Base-by-base conservation (phyloP, 2,888 invertebrate genomes). In the Pantelozetes paolii region DNA sequence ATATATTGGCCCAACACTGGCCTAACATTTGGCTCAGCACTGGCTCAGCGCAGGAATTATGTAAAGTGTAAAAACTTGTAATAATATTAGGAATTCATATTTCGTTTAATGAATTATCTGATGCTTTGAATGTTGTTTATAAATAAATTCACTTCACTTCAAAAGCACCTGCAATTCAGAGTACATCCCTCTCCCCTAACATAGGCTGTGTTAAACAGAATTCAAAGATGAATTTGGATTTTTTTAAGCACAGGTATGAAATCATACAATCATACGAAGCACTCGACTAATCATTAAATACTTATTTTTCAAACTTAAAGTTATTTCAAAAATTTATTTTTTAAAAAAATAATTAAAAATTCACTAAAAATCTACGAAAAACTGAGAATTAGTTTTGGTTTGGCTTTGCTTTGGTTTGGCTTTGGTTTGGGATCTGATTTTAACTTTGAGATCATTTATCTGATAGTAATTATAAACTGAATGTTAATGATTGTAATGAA, bases 81-180 rank as follows among this genome's bases (percentile, higher is more conserved):
- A 64, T 64, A 64, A 64, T 36, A 64, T 64, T 64, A 64, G 64
- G 36, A 64, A 59, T 64, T 64, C 36, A 64, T 36, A 64, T 20
- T 20, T 36, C 3, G 32, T 64, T 50, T 64, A 64, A 64, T 64
- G 64, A 64, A 64, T 64, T 64, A 36, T 36, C 64, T n/a, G 36
- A 64, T 64, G 64, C 36, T 64, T 36, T 59, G 13, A 59, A 59
- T 30, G 30, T 18, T 30, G 30, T 59, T 59, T 50, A 15, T 30
- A 59, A 59, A 30, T 28, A 59, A 59, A 59, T 59, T 28, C 59
- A 50, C 45, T 45, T 45, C 45, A 57, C 59, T 32, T 59, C 28
- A 59, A 59, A 59, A 59, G 59, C 30, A 30, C 59, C 59, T 59
- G 28, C 59, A 59, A 28, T n/a, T n/a, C n/a, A n/a, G n/a, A n/a